Conservation (phyloP, 1,140 invertebrate genomes). For the Caenorhabditis inopinata region DNA sequence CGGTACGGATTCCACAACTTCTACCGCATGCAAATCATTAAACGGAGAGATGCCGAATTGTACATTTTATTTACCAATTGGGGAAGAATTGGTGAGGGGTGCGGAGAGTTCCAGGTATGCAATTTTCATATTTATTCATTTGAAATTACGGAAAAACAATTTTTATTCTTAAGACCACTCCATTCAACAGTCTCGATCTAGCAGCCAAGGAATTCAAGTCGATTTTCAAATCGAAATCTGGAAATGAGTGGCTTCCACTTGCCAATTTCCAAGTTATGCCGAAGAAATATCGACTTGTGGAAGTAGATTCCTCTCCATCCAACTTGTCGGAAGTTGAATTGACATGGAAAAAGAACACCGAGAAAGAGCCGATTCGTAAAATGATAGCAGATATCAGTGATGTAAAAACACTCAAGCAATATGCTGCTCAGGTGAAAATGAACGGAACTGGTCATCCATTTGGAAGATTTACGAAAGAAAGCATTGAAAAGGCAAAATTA, state of each 20-base stretch:
- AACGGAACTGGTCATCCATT: constrained; percentile 55
- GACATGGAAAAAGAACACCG: constrained; percentile 27
- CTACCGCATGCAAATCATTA: constrained; percentile 71
- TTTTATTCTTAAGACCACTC: constrained; percentile 71
- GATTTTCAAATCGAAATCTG: constrained; percentile 70
- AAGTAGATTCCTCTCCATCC: constrained; percentile 57
- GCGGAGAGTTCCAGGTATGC: constrained; percentile 40
- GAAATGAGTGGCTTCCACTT: constrained; percentile 69
- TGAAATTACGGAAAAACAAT: constrained; percentile 59
- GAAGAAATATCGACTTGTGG: constrained; percentile 69
- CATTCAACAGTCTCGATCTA: constrained; percentile 67
- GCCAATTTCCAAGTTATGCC: constrained; percentile 64
- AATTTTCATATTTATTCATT: constrained; percentile 7
- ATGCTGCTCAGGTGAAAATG: neutral
- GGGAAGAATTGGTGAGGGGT: constrained; percentile 69
- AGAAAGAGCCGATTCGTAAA: neutral
- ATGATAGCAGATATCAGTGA: constrained; percentile 36
- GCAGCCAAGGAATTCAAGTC: constrained; percentile 70
- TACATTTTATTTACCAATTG: constrained; percentile 70
- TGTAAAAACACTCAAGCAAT: constrained; percentile 15
- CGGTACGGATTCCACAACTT: constrained; percentile 70
- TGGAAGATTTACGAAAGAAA: constrained; percentile 65
- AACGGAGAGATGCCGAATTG: constrained; percentile 68
- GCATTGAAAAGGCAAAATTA: constrained; percentile 59
- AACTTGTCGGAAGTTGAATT: constrained; percentile 55